These are phyloP conservation scores for Brachirus orientalis DNA, from an alignment of 2,113 vertebrate genomes.

Conservation along the genomic window DNA sequence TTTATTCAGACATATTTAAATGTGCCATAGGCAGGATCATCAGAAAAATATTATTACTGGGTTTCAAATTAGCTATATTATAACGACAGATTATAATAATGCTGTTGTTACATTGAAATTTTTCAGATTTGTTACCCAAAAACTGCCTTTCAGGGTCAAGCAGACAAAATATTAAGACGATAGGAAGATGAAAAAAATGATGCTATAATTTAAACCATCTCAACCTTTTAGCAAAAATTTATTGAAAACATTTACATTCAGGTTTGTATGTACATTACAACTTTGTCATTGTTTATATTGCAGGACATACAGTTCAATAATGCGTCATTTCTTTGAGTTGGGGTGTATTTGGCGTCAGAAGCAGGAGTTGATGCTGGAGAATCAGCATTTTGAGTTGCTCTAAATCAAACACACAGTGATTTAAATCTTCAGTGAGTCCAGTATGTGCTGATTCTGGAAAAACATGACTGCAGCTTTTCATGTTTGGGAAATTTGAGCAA, in stretches of 20 bases:
- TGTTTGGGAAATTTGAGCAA: conserved; percentile 9
- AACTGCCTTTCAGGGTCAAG: too few species aligned
- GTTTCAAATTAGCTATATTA: too few species aligned
- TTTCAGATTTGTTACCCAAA: too few species aligned
- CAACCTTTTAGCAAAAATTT: conserved; percentile 3
- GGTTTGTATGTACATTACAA: conserved; percentile 35
- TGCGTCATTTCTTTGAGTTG: background rate
- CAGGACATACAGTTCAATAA: background rate
- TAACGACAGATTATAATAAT: too few species aligned
- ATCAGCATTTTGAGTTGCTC: too few species aligned
- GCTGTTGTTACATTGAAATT: too few species aligned
- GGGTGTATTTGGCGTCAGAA: too few species aligned
- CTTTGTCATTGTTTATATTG: background rate
- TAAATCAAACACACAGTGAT: conserved; percentile 16
- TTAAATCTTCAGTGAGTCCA: conserved; percentile 3
- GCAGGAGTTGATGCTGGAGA: too few species aligned
- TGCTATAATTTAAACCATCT: background rate
- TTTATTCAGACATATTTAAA: too few species aligned
- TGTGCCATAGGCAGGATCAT: too few species aligned
- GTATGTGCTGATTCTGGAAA: conserved; percentile 35
- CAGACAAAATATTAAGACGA: too few species aligned
- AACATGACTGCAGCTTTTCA: background rate
- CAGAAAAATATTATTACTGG: too few species aligned
- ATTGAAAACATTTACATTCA: conserved; percentile 10
- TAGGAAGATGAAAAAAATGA: background rate